Base-by-base conservation (phyloP, 1,140 invertebrate genomes). In the Lanistes nyassanus region DNA sequence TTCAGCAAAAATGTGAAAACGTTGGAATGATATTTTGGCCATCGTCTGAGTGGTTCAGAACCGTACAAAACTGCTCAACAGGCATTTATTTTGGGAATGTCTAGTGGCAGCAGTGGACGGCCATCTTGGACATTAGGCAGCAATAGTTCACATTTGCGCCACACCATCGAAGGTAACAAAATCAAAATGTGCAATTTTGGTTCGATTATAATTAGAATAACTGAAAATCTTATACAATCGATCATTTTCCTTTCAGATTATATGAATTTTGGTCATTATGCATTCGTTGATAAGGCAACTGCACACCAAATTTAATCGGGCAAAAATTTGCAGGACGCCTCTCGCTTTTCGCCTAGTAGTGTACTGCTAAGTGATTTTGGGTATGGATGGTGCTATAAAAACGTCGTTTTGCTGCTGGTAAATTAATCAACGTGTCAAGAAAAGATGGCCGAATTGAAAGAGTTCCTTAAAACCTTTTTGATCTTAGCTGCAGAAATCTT, bases 81-180 rank as follows among this genome's bases (percentile, higher is more conserved):
- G 56, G 60, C 70, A 72, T 72, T 62, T 42, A 42, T 75, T 75
- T 64, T 16, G 65, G 75, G 55, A 70, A 79, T 79, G 78, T 79
- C 75, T 74, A 76, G 78, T 74, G 73, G 75, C 76, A 81, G 82
- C 75, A 76, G 79, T 75, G 77, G 79, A 80, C 82, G 80, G 82
- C 82, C 82, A 83, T 83, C 82, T 83, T 83, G 82, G 79, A 82
- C 79, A 77, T 62, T 75, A 76, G 75, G 76, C 81, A 77, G 76
- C 74, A 70, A 31, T 65, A 65, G 76, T 75, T 75, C 76, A 68
- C 77, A 81, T 79, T 65, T 81, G 74, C 78, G 82, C 60, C 77
- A 76, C 66, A 69, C 58, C 37, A 76, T 29, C 62, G 77, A 83
- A 76, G 82, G 82, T 83, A 83, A 47, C 42, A 47, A 47, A 72